Evolutionary conservation across 2,113 vertebrate genomes (phyloP).

Genomic region (Ictalurus punctatus): DNA sequence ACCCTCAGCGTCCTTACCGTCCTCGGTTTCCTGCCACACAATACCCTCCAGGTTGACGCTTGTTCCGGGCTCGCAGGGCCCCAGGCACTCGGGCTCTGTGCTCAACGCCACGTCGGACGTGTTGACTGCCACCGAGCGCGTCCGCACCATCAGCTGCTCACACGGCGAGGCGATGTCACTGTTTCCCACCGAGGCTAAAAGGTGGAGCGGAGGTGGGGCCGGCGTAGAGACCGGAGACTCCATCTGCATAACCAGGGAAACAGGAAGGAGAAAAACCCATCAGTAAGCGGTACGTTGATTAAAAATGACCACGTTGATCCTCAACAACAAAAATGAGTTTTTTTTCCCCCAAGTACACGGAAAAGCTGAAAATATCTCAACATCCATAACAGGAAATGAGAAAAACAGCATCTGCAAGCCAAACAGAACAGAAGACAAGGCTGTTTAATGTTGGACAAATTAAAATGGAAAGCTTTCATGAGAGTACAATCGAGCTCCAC

Average conservation of each 20-base stretch:
- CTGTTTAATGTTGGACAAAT: neutral
- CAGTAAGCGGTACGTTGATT: slow-evolving; percentile 20
- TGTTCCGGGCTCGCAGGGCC: slow-evolving; percentile 96
- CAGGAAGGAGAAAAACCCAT: slow-evolving; percentile 31
- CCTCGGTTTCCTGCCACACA: slow-evolving; percentile 98
- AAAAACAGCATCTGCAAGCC: slow-evolving; percentile 28
- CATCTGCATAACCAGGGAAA: slow-evolving; percentile 78
- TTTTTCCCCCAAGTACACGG: too few relatives aligned
- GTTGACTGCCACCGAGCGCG: slow-evolving; percentile 94
- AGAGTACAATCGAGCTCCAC: neutral
- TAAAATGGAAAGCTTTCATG: neutral
- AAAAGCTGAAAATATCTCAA: slow-evolving; percentile 23
- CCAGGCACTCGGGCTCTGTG: slow-evolving; percentile 95
- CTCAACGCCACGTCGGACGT: slow-evolving; percentile 94
- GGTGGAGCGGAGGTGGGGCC: slow-evolving; percentile 89
- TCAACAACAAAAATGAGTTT: neutral
- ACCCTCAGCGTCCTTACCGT: slow-evolving; percentile 78
- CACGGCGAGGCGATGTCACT: slow-evolving; percentile 94
- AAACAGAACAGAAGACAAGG: neutral
- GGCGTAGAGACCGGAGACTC: slow-evolving; percentile 94
- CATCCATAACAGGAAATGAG: slow-evolving; percentile 53
- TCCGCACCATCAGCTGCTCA: slow-evolving; percentile 99
- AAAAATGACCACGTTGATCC: neutral
- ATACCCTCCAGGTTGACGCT: slow-evolving; percentile 99
- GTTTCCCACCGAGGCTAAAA: slow-evolving; percentile 86